Evolutionary conservation across 2,797 vertebrate genomes (phyloP).

Genomic region (Nyctalus aviator): DNA sequence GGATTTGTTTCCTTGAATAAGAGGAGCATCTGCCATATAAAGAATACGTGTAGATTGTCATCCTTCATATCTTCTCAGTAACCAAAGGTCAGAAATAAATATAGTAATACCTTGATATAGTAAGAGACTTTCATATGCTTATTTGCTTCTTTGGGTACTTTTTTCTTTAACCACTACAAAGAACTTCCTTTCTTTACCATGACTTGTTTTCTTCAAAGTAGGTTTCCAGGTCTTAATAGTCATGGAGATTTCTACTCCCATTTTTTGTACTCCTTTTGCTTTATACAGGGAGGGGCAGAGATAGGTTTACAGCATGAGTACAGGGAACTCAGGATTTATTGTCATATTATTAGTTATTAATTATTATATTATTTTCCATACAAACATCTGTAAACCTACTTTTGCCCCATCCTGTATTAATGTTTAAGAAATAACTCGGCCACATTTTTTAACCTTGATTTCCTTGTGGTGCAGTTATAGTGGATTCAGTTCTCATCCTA

Average conservation of each 20-base stretch:
- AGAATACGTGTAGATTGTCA: conserved; percentile 40
- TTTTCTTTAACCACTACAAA: conserved; percentile 53
- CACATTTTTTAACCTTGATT: conserved; percentile 26
- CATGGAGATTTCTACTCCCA: neutral
- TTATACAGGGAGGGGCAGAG: neutral
- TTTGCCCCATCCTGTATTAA: neutral
- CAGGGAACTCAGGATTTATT: neutral
- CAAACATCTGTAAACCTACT: neutral
- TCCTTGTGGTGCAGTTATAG: neutral
- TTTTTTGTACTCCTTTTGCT: neutral
- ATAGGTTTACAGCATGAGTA: neutral
- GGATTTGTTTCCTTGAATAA: conserved; percentile 57
- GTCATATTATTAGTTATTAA: neutral
- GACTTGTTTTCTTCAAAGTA: conserved; percentile 55
- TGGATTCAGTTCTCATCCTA: conserved; percentile 34
- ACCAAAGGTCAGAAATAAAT: conserved; percentile 71
- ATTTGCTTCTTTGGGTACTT: conserved; percentile 62
- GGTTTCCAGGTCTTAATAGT: conserved; percentile 46
- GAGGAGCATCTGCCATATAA: conserved; percentile 17
- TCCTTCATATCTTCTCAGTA: conserved; percentile 68
- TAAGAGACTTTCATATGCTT: conserved; percentile 65
- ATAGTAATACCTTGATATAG: conserved; percentile 56
- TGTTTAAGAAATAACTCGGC: conserved; percentile 22
- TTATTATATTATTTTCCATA: neutral
- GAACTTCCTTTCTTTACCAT: conserved; percentile 56